phyloP scores from a whole-genome alignment of 2,797 vertebrate species.

The Nasua narica region DNA sequence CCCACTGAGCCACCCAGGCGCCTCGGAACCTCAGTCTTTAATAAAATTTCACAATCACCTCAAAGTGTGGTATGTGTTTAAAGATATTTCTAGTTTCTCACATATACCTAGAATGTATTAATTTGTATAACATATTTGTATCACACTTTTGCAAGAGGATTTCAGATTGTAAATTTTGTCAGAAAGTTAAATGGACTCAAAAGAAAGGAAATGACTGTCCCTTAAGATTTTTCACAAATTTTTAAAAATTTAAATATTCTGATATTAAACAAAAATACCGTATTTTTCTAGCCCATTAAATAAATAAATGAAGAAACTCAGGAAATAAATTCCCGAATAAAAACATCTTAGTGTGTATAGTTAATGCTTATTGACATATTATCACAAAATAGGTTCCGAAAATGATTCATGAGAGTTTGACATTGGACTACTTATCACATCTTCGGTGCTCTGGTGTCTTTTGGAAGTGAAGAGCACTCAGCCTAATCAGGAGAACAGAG shows the following conservation, averaged over 20 bases:
- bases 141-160: too few relatives aligned
- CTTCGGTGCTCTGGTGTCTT: not conserved
- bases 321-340: not conserved
- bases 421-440: not conserved
- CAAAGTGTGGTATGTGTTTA: not conserved
- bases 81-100: conserved; percentile 37
- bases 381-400: not conserved
- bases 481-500: not conserved
- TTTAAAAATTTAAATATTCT: conserved; percentile 6
- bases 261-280: not conserved
- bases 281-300: not conserved
- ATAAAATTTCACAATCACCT: not conserved
- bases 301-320: conserved; percentile 32
- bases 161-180: not conserved
- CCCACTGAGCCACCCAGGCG: too few relatives aligned
- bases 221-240: not conserved
- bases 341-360: not conserved
- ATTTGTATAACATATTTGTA: not conserved
- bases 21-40: too few relatives aligned
- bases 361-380: conserved; percentile 4
- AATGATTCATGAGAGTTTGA: not conserved
- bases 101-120: not conserved
- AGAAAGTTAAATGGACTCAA: not conserved
- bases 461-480: not conserved
- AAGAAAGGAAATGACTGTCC: not conserved